Evolutionary conservation across 2,888 invertebrate species (phyloP).

Genomic region (Sphaerophoria taeniata): DNA sequence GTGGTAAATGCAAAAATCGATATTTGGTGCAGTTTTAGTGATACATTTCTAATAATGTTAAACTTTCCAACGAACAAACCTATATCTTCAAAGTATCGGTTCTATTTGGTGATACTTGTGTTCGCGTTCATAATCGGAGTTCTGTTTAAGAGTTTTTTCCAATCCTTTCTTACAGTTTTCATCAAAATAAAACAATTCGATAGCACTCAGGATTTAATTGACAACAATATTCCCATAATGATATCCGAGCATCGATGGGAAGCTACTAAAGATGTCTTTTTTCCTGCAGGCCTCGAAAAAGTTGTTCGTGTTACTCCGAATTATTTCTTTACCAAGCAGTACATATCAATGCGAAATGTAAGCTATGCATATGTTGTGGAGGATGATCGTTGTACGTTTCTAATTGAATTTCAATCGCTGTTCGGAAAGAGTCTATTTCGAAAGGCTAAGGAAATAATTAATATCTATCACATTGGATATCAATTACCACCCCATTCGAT

Average conservation of each 20-base stretch:
- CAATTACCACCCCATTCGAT: background rate
- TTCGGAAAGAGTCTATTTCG: background rate
- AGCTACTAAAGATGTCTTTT: no score
- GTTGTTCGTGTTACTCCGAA: no score
- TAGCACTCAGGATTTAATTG: background rate
- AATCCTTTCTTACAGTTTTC: slow-evolving; percentile 11
- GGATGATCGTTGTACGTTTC: background rate
- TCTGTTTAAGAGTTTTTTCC: background rate
- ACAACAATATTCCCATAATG: no score
- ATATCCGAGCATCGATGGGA: no score
- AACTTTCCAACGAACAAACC: background rate
- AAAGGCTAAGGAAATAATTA: background rate
- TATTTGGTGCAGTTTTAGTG: slow-evolving; percentile 5
- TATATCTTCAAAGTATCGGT: background rate
- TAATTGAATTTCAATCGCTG: background rate
- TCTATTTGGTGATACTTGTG: background rate
- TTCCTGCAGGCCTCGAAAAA: no score
- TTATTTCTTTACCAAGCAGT: background rate
- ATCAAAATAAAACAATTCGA: slow-evolving; percentile 13
- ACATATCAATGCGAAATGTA: background rate
- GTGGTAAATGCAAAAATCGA: background rate
- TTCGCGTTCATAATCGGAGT: slow-evolving; percentile 2
- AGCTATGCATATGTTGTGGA: background rate
- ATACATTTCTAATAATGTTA: background rate
- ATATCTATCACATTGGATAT: background rate